These are phyloP conservation scores for Plebejus melissa DNA, from an alignment of 2,888 invertebrate species.

Conservation along the genomic window DNA sequence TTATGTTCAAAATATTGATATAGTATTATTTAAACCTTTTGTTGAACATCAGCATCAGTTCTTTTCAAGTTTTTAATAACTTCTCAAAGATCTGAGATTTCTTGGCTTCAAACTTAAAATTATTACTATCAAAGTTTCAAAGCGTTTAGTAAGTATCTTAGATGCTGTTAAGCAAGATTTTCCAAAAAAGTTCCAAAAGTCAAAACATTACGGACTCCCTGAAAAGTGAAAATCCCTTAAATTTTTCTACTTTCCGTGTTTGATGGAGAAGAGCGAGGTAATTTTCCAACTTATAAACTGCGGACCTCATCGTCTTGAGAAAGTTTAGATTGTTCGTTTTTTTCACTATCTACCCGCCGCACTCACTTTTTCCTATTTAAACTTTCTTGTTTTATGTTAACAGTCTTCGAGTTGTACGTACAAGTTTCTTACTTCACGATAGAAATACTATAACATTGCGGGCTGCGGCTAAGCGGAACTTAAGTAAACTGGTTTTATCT, in stretches of 20 bases:
- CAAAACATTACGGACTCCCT: not conserved
- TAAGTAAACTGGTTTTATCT: constrained; percentile 35
- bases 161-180: not conserved
- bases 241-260: constrained; percentile 15
- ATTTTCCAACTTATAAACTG: constrained; percentile 70
- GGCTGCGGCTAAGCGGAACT: constrained; percentile 34
- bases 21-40: not conserved
- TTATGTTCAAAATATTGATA: not conserved
- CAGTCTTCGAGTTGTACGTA: constrained; percentile 48
- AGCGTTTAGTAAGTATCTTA: too few species aligned
- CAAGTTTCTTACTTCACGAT: constrained; percentile 45
- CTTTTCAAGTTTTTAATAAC: too few species aligned
- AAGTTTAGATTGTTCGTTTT: constrained; percentile 74
- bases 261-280: constrained; percentile 47
- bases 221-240: constrained; percentile 27
- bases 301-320: constrained; percentile 52
- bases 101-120: too few species aligned
- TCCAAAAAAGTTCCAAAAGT: not conserved
- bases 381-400: constrained; percentile 71
- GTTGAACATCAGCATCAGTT: too few species aligned
- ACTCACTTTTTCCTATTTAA: constrained; percentile 75
- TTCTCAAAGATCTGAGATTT: too few species aligned
- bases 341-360: constrained; percentile 71
- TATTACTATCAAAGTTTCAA: too few species aligned
- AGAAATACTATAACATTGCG: constrained; percentile 41